These are phyloP conservation scores for Oreamnos americanus DNA, from an alignment of 2,113 vertebrate genomes.

Conservation along the genomic window DNA sequence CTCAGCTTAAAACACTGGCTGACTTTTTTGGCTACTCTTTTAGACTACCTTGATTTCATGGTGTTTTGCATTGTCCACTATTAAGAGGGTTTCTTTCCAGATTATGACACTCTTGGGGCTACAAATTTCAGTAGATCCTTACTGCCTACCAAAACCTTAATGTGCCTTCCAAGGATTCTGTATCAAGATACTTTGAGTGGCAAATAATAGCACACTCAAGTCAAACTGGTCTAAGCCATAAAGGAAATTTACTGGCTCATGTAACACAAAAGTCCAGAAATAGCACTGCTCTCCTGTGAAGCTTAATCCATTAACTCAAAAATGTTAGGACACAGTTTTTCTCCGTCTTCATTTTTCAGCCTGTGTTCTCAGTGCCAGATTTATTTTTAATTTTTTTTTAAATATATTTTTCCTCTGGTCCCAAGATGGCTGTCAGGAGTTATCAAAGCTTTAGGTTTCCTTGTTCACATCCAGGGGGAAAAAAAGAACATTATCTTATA, in stretches of 20 bases:
- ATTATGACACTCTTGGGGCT: background rate
- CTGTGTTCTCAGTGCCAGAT: background rate
- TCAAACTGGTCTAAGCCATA: background rate
- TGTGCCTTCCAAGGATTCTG: background rate
- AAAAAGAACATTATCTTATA: background rate
- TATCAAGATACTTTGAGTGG: background rate
- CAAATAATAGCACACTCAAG: slow-evolving; percentile 22
- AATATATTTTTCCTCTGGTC: background rate
- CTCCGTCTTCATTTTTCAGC: background rate
- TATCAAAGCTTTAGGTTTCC: background rate
- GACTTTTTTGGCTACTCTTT: background rate
- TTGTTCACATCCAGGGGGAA: background rate
- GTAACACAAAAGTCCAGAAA: slow-evolving; percentile 28
- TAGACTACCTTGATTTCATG: background rate
- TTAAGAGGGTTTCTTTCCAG: background rate
- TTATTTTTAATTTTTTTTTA: background rate
- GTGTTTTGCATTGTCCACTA: background rate
- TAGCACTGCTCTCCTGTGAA: background rate
- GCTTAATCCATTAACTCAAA: background rate
- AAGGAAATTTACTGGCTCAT: background rate
- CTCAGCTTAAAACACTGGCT: background rate
- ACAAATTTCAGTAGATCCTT: background rate
- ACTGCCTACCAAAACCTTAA: background rate
- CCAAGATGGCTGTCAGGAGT: background rate
- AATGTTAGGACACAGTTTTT: background rate